Evolutionary conservation across 2,888 invertebrate genomes (phyloP).

Genomic region (Pedicia rivosa): DNA sequence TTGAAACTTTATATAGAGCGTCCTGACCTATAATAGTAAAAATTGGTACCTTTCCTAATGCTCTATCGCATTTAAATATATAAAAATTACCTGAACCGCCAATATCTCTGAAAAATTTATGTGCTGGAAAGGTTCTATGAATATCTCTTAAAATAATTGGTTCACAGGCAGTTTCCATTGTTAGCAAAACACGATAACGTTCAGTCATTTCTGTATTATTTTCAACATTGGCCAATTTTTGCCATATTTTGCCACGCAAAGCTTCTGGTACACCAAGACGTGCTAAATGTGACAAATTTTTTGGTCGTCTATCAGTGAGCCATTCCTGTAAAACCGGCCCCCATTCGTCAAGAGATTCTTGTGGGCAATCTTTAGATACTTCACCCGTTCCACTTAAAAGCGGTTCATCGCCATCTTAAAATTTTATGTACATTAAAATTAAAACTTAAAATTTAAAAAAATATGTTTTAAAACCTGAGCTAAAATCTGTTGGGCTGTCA

Average conservation of each 20-base stretch:
- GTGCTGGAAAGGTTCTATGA: slow-evolving; percentile 95
- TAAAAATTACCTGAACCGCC: too few species aligned
- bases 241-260: slow-evolving; percentile 94
- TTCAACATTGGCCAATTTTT: slow-evolving; percentile 77
- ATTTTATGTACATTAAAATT: background rate
- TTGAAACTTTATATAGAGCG: slow-evolving; percentile 85
- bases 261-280: slow-evolving; percentile 89
- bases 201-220: slow-evolving; percentile 77
- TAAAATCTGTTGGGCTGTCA: slow-evolving; percentile 27
- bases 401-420: slow-evolving; percentile 77
- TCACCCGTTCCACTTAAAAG: slow-evolving; percentile 94
- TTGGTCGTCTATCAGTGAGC: slow-evolving; percentile 56
- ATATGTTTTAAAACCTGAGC: slow-evolving; percentile 16
- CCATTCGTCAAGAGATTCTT: slow-evolving; percentile 87
- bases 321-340: slow-evolving; percentile 65
- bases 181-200: slow-evolving; percentile 47
- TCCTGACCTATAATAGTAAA: slow-evolving; percentile 81
- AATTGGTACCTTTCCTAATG: too few species aligned
- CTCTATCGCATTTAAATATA: too few species aligned
- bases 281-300: slow-evolving; percentile 64
- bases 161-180: slow-evolving; percentile 85
- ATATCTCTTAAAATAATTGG: slow-evolving; percentile 93
- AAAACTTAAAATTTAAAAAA: background rate
- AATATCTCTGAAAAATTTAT: slow-evolving; percentile 92
- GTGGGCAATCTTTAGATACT: slow-evolving; percentile 92